Evolutionary conservation across 37 sponge, comb jelly and placozoan genomes (phyloP), one percentile per base, ranked within the genome.

Genomic region (Agelas oroides): DNA sequence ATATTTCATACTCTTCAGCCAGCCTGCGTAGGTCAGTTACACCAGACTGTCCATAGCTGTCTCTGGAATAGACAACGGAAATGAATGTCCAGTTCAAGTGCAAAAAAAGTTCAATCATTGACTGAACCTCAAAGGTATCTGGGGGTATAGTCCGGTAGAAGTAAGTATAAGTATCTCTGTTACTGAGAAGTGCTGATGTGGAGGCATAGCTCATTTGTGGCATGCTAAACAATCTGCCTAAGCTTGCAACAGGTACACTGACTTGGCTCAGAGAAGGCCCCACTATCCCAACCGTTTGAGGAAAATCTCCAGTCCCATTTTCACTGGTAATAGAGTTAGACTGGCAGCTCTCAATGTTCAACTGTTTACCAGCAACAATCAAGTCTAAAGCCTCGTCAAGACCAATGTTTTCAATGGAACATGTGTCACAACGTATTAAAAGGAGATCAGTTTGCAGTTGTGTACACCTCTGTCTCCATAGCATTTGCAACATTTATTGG

Each of bases 191-290:
- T 25, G 89, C 71, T n/a, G 78, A 75, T 21, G 92, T 38, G 24
- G 92, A 92, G 37, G 95, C 78, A 73, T 95, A 95, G 66, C 95
- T 92, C 37, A 95, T 62, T 67, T 86, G 89, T 19, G 95, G 89
- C 28, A 91, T 70, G 53, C 58, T 18, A 38, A 95, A 95, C 18
- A 85, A 53, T 12, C 87, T 74, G n/a, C 89, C 78, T 25, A 95
- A 57, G 67, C 73, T 87, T 15, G 95, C 87, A 15, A 88, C 81
- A 19, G 89, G 80, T 23, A 81, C 53, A 13, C 73, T 55, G 17
- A 88, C 84, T 65, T 72, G 41, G 56, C 89, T 91, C 53, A 83
- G 38, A 5, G 89, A 85, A 34, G 92, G 92, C 46, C 95, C 95
- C 5, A 91, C 61, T 25, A 95, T 81, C 5, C 86, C 89, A 1